Conservation (phyloP, 2,113 vertebrate genomes). For the Carettochelys insculpta region DNA sequence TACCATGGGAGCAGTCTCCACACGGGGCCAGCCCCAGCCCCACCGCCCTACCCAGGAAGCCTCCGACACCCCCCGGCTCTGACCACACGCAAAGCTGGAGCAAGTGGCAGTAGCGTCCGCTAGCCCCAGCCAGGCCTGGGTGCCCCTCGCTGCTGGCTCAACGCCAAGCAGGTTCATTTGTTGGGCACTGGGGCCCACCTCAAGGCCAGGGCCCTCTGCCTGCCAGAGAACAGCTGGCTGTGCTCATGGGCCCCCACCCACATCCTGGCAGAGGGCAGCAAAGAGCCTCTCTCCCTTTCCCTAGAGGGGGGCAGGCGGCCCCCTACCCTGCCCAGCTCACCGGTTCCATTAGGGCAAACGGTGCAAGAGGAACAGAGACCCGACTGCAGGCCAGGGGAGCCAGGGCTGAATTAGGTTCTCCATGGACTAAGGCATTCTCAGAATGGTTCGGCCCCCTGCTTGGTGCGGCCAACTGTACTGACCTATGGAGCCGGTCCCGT, state of each 20-base stretch:
- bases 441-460: not conserved
- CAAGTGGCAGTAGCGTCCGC: too few species aligned
- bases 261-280: not conserved
- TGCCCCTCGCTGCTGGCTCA: too few species aligned
- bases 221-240: too few species aligned
- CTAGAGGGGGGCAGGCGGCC: not conserved
- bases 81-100: too few species aligned
- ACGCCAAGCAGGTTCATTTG: too few species aligned
- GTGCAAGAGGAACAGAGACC: not conserved
- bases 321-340: not conserved
- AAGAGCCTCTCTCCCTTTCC: not conserved
- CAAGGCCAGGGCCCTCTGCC: too few species aligned
- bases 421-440: not conserved
- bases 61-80: too few species aligned
- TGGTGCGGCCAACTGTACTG: not conserved
- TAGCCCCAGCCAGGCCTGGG: too few species aligned
- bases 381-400: not conserved
- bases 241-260: not conserved
- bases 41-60: accelerated
- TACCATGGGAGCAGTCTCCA: too few species aligned
- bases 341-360: not conserved
- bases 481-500: constrained; percentile 95
- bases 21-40: too few species aligned
- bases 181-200: too few species aligned
- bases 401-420: not conserved